Conservation (phyloP, 2,888 invertebrate species). For the Troides aeacus region DNA sequence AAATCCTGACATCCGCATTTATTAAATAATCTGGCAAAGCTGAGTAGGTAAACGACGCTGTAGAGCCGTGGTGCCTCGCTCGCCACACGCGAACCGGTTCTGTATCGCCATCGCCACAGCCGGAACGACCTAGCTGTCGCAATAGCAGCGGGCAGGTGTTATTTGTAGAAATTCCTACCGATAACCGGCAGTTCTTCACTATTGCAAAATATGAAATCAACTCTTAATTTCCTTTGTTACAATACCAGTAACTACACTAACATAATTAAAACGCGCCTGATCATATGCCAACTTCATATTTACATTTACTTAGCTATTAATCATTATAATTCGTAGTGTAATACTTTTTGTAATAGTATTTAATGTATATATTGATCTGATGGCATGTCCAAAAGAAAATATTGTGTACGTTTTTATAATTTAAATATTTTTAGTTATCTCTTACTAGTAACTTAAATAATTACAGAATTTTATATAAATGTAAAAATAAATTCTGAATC, state of each 20-base stretch:
- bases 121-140: slow-evolving; percentile 53
- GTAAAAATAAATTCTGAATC: too few relatives aligned
- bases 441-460: too few relatives aligned
- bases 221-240: slow-evolving; percentile 6
- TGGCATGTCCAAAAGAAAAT: too few relatives aligned
- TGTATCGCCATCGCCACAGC: slow-evolving; percentile 48
- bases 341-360: too few relatives aligned
- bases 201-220: slow-evolving; percentile 18
- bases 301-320: background rate
- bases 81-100: slow-evolving; percentile 57
- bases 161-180: slow-evolving; percentile 62
- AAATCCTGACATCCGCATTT: slow-evolving; percentile 7
- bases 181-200: slow-evolving; percentile 46
- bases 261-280: background rate
- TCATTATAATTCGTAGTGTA: too few relatives aligned
- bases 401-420: too few relatives aligned
- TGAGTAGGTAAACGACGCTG: slow-evolving; percentile 25
- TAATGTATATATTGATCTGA: too few relatives aligned
- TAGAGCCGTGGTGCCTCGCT: slow-evolving; percentile 19
- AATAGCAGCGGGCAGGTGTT: slow-evolving; percentile 64
- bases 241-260: slow-evolving; percentile 1
- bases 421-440: too few relatives aligned
- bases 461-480: too few relatives aligned
- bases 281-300: background rate
- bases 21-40: slow-evolving; percentile 24